Evolutionary conservation across 1,140 invertebrate genomes (phyloP).

Genomic region (Artemia franciscana): DNA sequence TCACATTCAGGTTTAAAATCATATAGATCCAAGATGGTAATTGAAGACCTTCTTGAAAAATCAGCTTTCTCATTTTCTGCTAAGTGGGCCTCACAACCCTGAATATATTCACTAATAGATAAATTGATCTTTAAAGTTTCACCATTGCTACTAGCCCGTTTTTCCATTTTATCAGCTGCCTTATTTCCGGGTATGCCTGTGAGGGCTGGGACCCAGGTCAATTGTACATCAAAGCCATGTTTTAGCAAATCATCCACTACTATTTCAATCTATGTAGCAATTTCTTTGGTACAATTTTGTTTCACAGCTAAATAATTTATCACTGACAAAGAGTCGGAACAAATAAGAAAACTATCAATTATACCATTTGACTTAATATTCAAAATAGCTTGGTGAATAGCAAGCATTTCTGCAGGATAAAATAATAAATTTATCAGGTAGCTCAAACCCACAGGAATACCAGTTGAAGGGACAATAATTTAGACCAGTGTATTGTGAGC

Average conservation of each 20-base stretch:
- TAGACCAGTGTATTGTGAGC: neutral
- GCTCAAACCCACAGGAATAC: neutral
- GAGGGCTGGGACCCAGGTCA: neutral
- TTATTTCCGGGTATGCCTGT: neutral
- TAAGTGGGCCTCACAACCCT: neutral
- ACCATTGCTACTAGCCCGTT: neutral
- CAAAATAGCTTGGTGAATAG: neutral
- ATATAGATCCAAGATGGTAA: neutral
- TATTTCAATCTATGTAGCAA: neutral
- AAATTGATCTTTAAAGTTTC: neutral
- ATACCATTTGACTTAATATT: neutral
- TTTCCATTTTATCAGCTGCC: too few species aligned
- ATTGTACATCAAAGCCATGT: neutral
- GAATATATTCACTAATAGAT: neutral
- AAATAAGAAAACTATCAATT: neutral
- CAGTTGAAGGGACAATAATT: neutral
- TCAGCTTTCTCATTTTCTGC: neutral
- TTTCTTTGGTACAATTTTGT: neutral
- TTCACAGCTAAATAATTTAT: neutral
- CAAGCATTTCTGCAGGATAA: neutral
- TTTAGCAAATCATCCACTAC: neutral
- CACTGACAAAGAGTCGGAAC: neutral
- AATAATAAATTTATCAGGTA: neutral
- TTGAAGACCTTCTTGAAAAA: neutral
- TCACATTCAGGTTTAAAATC: too few species aligned